Conservation (phyloP, 2,797 vertebrate genomes). For the Danionella dracula region DNA sequence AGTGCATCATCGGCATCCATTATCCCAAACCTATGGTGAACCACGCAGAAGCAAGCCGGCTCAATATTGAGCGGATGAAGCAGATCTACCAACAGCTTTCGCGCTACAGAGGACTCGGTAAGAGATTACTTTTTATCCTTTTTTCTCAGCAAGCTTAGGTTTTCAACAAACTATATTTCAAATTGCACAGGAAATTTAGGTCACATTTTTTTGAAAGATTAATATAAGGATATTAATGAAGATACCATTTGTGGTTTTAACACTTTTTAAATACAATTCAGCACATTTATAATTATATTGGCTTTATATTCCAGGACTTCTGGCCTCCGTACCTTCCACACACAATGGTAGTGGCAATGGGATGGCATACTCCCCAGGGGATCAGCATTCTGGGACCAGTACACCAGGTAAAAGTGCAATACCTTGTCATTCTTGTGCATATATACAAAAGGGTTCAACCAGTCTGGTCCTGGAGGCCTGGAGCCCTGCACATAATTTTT, state of each 20-base stretch:
- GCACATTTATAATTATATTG: background rate
- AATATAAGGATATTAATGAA: too few species aligned
- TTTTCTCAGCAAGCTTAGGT: background rate
- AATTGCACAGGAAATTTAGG: too few species aligned
- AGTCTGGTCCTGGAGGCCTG: too few species aligned
- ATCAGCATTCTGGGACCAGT: slow-evolving; percentile 65
- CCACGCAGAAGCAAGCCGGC: slow-evolving; percentile 54
- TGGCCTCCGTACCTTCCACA: slow-evolving; percentile 71
- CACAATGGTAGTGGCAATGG: slow-evolving; percentile 63
- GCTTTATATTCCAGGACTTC: slow-evolving; percentile 54
- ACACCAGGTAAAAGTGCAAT: slow-evolving; percentile 28
- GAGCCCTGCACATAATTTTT: too few species aligned
- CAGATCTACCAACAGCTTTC: slow-evolving; percentile 57
- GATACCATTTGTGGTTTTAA: too few species aligned
- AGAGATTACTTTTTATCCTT: slow-evolving; percentile 4
- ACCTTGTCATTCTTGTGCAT: too few species aligned
- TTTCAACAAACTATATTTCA: too few species aligned
- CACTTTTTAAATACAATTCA: too few species aligned
- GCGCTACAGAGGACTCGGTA: slow-evolving; percentile 52
- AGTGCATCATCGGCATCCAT: slow-evolving; percentile 52
- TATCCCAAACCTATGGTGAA: slow-evolving; percentile 57
- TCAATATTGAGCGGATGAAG: slow-evolving; percentile 57
- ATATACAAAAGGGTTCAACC: too few species aligned
- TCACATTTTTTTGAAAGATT: background rate
- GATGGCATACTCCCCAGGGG: slow-evolving; percentile 68